Evolutionary conservation across 2,113 vertebrate genomes (phyloP).

Genomic region (Aviceda subcristata): DNA sequence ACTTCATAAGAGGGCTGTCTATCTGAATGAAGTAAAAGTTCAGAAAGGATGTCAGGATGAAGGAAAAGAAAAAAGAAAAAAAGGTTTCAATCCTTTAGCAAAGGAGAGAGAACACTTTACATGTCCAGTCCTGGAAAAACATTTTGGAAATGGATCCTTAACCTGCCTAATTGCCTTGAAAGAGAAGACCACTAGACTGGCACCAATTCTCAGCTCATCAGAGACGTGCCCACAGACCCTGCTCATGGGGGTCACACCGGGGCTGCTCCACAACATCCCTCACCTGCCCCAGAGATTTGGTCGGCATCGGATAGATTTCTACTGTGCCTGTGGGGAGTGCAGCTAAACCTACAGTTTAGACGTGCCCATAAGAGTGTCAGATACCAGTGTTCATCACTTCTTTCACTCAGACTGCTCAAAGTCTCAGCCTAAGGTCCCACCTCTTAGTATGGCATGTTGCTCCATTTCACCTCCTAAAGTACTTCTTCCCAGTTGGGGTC

Average conservation of each 20-base stretch:
- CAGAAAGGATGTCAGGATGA: background rate
- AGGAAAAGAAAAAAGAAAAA: background rate
- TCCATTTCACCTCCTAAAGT: background rate
- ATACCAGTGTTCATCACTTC: background rate
- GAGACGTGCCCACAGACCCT: background rate
- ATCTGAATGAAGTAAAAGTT: background rate
- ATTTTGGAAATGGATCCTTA: background rate
- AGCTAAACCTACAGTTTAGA: background rate
- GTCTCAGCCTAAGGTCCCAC: background rate
- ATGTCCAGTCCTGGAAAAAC: background rate
- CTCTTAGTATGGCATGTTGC: fast-evolving
- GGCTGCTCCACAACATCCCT: background rate
- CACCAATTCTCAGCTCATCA: fast-evolving
- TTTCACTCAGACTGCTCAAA: background rate
- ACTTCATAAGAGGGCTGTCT: background rate
- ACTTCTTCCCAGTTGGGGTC: background rate
- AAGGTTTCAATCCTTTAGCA: background rate
- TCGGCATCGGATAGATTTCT: background rate
- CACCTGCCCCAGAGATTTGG: background rate
- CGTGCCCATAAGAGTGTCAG: fast-evolving
- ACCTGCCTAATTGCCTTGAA: background rate
- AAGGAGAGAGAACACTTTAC: background rate
- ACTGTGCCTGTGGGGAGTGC: fast-evolving
- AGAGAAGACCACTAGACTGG: background rate
- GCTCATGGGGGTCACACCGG: background rate